Base-by-base conservation (phyloP, 2,888 invertebrate genomes). In the Heliconius cydno region DNA sequence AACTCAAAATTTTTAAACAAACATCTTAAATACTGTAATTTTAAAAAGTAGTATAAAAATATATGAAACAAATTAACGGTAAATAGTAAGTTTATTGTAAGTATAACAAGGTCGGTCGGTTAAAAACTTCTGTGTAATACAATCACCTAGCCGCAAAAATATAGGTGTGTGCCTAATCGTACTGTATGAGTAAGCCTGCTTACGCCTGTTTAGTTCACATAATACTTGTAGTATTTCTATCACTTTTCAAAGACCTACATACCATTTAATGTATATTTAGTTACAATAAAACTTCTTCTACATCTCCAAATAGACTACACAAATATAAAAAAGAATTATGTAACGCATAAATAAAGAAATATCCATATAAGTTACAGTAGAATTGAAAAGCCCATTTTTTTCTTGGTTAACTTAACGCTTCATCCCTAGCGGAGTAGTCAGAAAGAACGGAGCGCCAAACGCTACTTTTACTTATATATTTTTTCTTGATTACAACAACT, bases 31-130 rank as follows among this genome's bases (percentile, higher is more conserved):
- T 25, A 25, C 15, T 41, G 25, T 70, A 41, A 2, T 70, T n/a
- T 41, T 13, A 67, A 41, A 41, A 70, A 70, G 13, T 70, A 41
- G 41, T 25, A 68, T 25, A 70, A 19, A 38, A 41, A 25, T 41
- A 28, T 19, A 70, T 7, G 25, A 70, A 19, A 70, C 7, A 41
- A 13, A 41, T 70, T 70, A 70, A 46, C 70, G 41, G 70, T 70
- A 70, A 70, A 70, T 70, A 41, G 15, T 70, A 25, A 70, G 25
- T 70, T 70, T 70, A 46, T 41, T 41, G 41, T 46, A 70, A 70
- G 70, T 70, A 70, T 70, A 70, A 73, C 73, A 73, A 73, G 73
- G 60, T 73, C 72, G 57, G 57, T 73, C 34, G 34, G 60, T n/a
- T 34, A 73, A 60, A 38, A 34, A 60, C 34, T 73, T 73, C 70